These are phyloP conservation scores for Athene noctua DNA, from an alignment of 2,113 vertebrate species.

Conservation along the genomic window DNA sequence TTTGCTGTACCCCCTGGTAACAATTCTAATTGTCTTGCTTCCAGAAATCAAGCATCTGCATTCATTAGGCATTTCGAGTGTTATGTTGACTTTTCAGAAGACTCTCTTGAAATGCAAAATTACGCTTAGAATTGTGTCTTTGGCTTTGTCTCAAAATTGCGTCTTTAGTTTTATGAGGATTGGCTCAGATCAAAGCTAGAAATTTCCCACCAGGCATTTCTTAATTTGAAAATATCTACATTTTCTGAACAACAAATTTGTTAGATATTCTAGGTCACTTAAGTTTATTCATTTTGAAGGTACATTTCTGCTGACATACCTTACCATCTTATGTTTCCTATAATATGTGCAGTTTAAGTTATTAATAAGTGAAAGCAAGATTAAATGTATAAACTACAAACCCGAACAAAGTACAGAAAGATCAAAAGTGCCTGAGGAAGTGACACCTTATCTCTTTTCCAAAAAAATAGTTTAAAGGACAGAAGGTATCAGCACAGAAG, in stretches of 20 bases:
- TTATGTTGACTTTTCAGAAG: neutral
- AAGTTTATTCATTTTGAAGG: neutral
- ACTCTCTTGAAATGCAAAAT: neutral
- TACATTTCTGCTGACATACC: neutral
- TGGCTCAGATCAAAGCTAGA: neutral
- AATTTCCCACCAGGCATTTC: neutral
- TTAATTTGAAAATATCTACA: neutral
- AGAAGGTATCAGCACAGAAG: neutral
- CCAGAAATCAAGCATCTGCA: neutral
- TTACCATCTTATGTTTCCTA: neutral
- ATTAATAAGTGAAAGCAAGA: neutral
- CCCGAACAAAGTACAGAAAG: neutral
- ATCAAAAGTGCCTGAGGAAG: neutral
- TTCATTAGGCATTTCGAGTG: neutral
- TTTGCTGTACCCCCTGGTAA: accelerated
- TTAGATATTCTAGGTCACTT: neutral
- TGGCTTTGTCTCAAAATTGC: neutral
- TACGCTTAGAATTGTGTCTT: neutral
- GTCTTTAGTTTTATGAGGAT: neutral
- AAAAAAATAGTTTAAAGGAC: neutral
- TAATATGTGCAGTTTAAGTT: neutral
- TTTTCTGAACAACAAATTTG: neutral
- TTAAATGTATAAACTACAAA: neutral
- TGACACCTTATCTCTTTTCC: neutral
- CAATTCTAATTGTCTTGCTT: neutral